Percentiles rank a stretch among this genome's conserved stretches.
Evolutionary conservation across 2,888 invertebrate species (phyloP).

Genomic region (Tuberolachnus salignus): DNA sequence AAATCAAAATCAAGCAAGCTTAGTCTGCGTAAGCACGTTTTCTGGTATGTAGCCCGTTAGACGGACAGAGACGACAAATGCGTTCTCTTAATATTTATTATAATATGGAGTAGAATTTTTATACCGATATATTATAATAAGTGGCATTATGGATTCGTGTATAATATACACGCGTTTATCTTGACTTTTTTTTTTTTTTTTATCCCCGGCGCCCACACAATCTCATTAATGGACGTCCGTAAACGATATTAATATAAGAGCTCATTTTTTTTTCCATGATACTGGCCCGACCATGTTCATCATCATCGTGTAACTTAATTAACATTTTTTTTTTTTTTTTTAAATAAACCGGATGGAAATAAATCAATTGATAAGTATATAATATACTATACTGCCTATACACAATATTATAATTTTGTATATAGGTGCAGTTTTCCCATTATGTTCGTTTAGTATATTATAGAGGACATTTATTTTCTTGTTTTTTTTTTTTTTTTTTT

Average conservation of each 20-base stretch:
- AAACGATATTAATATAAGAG: constrained; percentile 31
- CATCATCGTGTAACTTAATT: constrained; percentile 22
- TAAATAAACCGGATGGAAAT: constrained; percentile 33
- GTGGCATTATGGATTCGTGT: constrained; percentile 21
- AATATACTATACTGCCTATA: too few species aligned
- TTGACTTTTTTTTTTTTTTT: constrained; percentile 2
- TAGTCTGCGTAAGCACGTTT: too few species aligned
- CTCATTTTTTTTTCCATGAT: constrained; percentile 2
- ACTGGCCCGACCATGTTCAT: background rate
- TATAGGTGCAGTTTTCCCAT: too few species aligned
- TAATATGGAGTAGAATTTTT: background rate
- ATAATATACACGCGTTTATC: background rate
- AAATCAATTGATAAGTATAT: constrained; percentile 43
- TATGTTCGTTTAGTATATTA: too few species aligned
- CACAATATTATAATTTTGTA: too few species aligned
- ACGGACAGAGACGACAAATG: too few species aligned
- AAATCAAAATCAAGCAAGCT: too few species aligned
- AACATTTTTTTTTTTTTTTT: constrained; percentile 28
- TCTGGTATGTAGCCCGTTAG: too few species aligned
- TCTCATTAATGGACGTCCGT: constrained; percentile 41
- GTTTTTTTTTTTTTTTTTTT: too few species aligned
- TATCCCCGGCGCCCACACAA: constrained; percentile 28
- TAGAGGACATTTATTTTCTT: too few species aligned
- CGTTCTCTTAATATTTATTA: too few species aligned
- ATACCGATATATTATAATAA: background rate